Conservation (phyloP, 1,140 invertebrate genomes). For the Batillaria attramentaria region DNA sequence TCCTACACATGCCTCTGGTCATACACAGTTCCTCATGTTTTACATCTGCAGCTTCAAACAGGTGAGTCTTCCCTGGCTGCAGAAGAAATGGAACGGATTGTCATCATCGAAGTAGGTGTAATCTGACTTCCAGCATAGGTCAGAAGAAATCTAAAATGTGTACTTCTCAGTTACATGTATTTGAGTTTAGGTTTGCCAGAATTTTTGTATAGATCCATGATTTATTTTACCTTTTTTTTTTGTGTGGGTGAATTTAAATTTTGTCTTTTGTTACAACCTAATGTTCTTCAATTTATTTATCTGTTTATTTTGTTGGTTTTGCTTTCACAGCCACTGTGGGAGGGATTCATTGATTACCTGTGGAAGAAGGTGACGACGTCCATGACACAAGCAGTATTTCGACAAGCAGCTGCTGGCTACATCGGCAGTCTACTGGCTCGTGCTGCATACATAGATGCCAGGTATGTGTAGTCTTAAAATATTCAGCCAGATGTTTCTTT, state of each 20-base stretch:
- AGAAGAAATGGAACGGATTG: neutral
- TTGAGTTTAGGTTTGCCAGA: too few species aligned
- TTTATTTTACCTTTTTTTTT: too few species aligned
- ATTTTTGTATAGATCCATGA: too few species aligned
- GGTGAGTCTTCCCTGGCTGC: conserved; percentile 49
- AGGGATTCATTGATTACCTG: conserved; percentile 81
- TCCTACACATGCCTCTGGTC: conserved; percentile 81
- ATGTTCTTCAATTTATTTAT: too few species aligned
- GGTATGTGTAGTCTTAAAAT: conserved; percentile 77
- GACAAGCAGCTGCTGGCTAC: conserved; percentile 82
- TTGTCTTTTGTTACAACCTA: too few species aligned
- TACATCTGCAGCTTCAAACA: conserved; percentile 81
- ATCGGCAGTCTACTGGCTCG: conserved; percentile 83
- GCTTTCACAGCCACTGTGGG: conserved; percentile 73
- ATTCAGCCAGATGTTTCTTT: too few species aligned
- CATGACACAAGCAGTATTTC: conserved; percentile 77
- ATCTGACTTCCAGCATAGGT: too few species aligned
- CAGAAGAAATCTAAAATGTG: too few species aligned
- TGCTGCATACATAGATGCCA: conserved; percentile 79
- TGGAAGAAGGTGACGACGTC: conserved; percentile 84
- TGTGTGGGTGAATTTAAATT: too few species aligned
- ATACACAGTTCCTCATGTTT: conserved; percentile 87
- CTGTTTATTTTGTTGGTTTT: conserved; percentile 13
- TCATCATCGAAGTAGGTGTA: neutral
- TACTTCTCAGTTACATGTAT: too few species aligned